Percentiles rank a stretch among this genome's conserved stretches.
These are phyloP conservation scores for Pogonomyrmex barbatus DNA, from an alignment of 1,140 invertebrate species.

Conservation along the genomic window DNA sequence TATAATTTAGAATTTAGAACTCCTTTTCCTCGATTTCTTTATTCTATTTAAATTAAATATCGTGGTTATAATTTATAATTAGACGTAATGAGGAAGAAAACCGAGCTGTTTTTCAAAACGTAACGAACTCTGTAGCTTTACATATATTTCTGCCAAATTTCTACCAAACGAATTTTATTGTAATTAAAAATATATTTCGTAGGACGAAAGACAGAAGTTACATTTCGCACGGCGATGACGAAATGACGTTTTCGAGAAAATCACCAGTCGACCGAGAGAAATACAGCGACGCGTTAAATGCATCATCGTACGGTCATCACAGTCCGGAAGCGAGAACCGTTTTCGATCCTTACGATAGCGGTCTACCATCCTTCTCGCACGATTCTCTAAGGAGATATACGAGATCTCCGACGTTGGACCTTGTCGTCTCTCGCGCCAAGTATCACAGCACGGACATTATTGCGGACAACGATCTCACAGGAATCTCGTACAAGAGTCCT, in stretches of 20 bases:
- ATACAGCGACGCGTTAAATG: conserved; percentile 73
- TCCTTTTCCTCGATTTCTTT: neutral
- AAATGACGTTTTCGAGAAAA: conserved; percentile 67
- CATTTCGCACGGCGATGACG: conserved; percentile 78
- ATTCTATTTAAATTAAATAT: neutral
- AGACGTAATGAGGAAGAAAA: neutral
- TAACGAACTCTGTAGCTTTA: neutral
- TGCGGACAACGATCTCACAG: conserved; percentile 70
- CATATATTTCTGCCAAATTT: neutral
- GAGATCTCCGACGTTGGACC: conserved; percentile 77
- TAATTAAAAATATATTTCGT: conserved; percentile 26
- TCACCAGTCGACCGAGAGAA: conserved; percentile 79
- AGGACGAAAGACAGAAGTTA: conserved; percentile 68
- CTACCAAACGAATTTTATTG: neutral
- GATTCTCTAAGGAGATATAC: conserved; percentile 80
- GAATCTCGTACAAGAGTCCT: conserved; percentile 61
- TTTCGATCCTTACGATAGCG: conserved; percentile 41
- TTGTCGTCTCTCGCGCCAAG: conserved; percentile 70
- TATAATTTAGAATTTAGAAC: neutral
- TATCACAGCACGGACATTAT: conserved; percentile 79
- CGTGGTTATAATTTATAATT: neutral
- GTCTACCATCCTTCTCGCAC: conserved; percentile 72
- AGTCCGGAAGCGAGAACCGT: conserved; percentile 21
- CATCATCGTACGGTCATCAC: conserved; percentile 38
- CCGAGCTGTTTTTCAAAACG: neutral